Base-by-base conservation (phyloP, 2,888 invertebrate genomes). In the Ashinkailepas kermadecensis region DNA sequence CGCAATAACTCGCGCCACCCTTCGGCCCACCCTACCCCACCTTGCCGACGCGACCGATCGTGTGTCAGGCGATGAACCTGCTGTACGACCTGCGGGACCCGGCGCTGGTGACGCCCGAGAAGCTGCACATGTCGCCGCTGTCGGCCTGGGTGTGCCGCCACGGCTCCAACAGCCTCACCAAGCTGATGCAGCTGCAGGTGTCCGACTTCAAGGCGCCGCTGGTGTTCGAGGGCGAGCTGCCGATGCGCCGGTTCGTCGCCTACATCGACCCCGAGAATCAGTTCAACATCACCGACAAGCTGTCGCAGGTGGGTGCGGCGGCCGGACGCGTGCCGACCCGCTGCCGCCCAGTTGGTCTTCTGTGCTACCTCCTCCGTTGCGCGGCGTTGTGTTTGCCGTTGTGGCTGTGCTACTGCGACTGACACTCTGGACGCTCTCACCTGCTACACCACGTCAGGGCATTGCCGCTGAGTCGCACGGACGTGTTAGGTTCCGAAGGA, bases 231-330 rank as follows among this genome's bases (percentile, higher is more conserved):
- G 84, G 83, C 10, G 95, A 96, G 89, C 94, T 94, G 11, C 94
- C 95, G 0, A 89, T 95, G 87, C 90, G 95, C 84, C 94, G 93
- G 87, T 96, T 97, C 87, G 93, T 94, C 0, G 97, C 97, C 0
- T 95, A 95, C 86, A 97, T 99, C 85, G 98, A 99, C 88, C 94
- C 95, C 0, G 96, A 97, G 83, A 91, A 95, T 86, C 92, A 93
- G 87, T 96, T 97, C 88, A 91, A 92, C 81, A 90, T 93, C 83
- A 94, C 95, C 88, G 98, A 98, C 87, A 97, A 97, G 88, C 89
- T 98, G 81, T 98, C 97, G 11, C 97, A 97, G 91, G 95, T 96
- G 87, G 84, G 62, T 39, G 39, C 39, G 39, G 39, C 39, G 39
- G 39, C 39, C 4, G 39, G 39, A 39, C 39, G 39, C 4, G 39